phyloP scores from a whole-genome alignment of 2,888 invertebrate genomes.

The Eurytoma adleriae region DNA sequence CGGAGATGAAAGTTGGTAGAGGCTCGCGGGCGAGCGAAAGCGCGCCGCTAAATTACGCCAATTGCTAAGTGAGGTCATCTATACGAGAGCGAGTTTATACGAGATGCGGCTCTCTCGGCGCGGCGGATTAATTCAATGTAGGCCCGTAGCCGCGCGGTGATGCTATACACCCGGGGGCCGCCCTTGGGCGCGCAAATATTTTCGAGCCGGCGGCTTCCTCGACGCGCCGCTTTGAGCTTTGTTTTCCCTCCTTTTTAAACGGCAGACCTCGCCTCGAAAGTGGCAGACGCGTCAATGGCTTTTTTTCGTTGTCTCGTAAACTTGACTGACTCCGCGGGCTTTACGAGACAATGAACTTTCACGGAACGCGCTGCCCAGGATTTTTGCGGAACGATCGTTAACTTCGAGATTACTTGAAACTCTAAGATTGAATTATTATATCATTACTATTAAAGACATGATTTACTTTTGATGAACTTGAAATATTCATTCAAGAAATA shows the following conservation, averaged over 20 bases:
- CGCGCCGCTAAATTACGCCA: slow-evolving; percentile 69
- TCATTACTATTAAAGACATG: too few species aligned
- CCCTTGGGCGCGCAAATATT: slow-evolving; percentile 22
- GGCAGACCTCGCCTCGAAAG: neutral
- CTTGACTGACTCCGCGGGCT: neutral
- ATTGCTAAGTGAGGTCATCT: slow-evolving; percentile 75
- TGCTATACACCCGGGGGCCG: neutral
- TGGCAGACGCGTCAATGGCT: slow-evolving; percentile 6
- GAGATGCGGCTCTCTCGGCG: slow-evolving; percentile 74
- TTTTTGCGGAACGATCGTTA: neutral
- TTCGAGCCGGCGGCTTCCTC: slow-evolving; percentile 46
- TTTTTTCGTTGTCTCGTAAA: slow-evolving; percentile 19
- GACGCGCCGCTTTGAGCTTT: slow-evolving; percentile 46
- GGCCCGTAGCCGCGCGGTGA: neutral
- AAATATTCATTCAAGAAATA: too few species aligned
- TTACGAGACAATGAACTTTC: slow-evolving; percentile 33
- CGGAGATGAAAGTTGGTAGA: too few species aligned
- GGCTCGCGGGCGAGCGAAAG: neutral
- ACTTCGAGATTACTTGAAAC: too few species aligned
- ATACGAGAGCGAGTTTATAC: slow-evolving; percentile 68
- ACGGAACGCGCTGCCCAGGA: slow-evolving; percentile 11
- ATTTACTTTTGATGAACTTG: too few species aligned
- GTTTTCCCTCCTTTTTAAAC: slow-evolving; percentile 38
- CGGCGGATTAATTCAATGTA: slow-evolving; percentile 75
- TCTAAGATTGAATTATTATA: too few species aligned